Percentiles rank a stretch among this genome's conserved stretches.
Evolutionary conservation across 2,113 vertebrate genomes (phyloP).

Genomic region (Salvator merianae): DNA sequence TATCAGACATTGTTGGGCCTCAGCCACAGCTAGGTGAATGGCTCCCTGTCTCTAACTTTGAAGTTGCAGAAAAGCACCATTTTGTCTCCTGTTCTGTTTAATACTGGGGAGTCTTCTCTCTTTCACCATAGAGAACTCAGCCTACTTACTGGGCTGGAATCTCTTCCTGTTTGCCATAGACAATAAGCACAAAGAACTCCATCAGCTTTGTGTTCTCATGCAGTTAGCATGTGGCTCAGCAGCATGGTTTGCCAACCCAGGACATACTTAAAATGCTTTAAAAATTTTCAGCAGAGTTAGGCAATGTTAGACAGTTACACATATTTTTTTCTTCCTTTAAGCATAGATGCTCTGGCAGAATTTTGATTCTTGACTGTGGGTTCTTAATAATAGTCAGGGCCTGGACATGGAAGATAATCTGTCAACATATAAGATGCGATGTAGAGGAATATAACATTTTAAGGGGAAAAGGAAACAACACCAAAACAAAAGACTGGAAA

Average conservation of each 20-base stretch:
- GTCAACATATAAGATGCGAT: background rate
- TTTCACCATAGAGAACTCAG: background rate
- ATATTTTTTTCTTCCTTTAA: background rate
- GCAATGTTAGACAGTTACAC: background rate
- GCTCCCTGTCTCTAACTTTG: background rate
- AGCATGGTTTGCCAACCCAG: background rate
- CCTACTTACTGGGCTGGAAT: background rate
- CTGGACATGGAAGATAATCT: background rate
- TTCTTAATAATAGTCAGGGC: background rate
- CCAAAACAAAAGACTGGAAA: background rate
- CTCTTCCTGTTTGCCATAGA: background rate
- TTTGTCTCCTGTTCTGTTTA: background rate
- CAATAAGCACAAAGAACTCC: background rate
- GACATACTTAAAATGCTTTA: background rate
- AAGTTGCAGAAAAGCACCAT: background rate
- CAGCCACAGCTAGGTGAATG: background rate
- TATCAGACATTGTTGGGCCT: too few relatives aligned
- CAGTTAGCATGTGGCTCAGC: background rate
- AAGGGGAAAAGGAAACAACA: background rate
- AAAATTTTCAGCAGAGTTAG: too few relatives aligned
- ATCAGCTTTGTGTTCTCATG: background rate
- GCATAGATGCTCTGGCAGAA: background rate
- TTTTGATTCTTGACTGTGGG: background rate
- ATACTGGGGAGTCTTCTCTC: background rate
- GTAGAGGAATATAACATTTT: background rate